These are phyloP conservation scores for Pipistrellus nathusii DNA, from an alignment of 2,797 vertebrate genomes.

Conservation along the genomic window DNA sequence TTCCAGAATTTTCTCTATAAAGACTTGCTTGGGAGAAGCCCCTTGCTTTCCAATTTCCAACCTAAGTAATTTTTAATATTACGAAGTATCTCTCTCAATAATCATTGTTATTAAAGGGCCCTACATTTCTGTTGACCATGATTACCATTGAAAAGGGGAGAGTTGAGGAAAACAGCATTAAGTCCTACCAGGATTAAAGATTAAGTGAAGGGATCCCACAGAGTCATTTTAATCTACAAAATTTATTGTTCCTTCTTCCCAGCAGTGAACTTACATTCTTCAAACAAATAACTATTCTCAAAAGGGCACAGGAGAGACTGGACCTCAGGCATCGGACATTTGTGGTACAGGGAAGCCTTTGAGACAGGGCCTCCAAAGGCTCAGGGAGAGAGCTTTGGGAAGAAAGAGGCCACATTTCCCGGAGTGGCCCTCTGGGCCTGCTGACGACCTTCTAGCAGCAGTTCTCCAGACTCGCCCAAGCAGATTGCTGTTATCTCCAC, in stretches of 20 bases:
- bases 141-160: not conserved
- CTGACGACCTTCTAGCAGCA: rapidly evolving
- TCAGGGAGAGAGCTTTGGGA: not conserved
- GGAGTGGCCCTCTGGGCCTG: not conserved
- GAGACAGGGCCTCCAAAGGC: not conserved
- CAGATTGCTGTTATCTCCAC: not conserved
- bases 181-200: slow-evolving; percentile 71
- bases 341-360: not conserved
- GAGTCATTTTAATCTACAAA: slow-evolving; percentile 83
- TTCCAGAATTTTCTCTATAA: slow-evolving; percentile 72
- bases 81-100: slow-evolving; percentile 84
- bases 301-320: slow-evolving; percentile 68
- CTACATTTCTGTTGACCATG: slow-evolving; percentile 63
- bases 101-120: slow-evolving; percentile 82
- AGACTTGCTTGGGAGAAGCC: slow-evolving; percentile 48
- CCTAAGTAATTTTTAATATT: slow-evolving; percentile 81
- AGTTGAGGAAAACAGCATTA: not conserved
- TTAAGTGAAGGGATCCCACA: slow-evolving; percentile 80
- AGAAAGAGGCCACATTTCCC: not conserved
- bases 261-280: slow-evolving; percentile 80
- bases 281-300: slow-evolving; percentile 83
- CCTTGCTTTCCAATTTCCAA: slow-evolving; percentile 76
- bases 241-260: slow-evolving; percentile 81
- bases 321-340: not conserved
- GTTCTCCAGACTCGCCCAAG: not conserved